Evolutionary conservation across 2,797 vertebrate species (phyloP).

Genomic region (Tarsius wallacei): DNA sequence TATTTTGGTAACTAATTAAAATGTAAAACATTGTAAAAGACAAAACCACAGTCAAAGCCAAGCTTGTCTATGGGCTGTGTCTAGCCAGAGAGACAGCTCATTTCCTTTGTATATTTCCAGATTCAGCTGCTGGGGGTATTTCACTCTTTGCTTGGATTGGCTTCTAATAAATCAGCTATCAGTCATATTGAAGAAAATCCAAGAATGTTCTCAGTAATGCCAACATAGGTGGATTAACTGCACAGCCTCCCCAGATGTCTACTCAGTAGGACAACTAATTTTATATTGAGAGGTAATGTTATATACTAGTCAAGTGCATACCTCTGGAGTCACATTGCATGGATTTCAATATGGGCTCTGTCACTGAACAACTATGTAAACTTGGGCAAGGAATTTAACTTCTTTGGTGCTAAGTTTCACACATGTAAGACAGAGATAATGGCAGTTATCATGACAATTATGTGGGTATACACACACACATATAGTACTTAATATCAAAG

Average conservation of each 20-base stretch:
- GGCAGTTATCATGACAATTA: neutral
- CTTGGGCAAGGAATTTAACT: neutral
- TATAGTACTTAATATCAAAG: neutral
- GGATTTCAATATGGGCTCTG: neutral
- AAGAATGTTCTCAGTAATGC: neutral
- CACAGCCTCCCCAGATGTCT: neutral
- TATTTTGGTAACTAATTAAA: slow-evolving; percentile 80
- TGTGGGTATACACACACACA: too few relatives aligned
- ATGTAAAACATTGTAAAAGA: slow-evolving; percentile 56
- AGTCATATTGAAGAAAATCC: neutral
- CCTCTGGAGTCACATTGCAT: neutral
- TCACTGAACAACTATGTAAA: neutral
- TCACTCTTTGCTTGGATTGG: slow-evolving; percentile 13
- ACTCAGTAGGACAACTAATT: neutral
- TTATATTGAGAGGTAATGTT: neutral
- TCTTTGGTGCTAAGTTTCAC: neutral
- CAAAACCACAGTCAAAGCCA: slow-evolving; percentile 69
- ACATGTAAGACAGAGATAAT: neutral
- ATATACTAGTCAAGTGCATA: neutral
- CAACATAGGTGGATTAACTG: neutral
- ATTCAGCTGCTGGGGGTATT: slow-evolving; percentile 7
- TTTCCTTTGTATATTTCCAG: slow-evolving; percentile 49
- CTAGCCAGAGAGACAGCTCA: neutral
- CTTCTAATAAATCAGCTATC: slow-evolving; percentile 28
- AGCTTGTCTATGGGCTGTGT: slow-evolving; percentile 9